Conservation (phyloP, 2,888 invertebrate genomes). For the Deroplatys truncata region DNA sequence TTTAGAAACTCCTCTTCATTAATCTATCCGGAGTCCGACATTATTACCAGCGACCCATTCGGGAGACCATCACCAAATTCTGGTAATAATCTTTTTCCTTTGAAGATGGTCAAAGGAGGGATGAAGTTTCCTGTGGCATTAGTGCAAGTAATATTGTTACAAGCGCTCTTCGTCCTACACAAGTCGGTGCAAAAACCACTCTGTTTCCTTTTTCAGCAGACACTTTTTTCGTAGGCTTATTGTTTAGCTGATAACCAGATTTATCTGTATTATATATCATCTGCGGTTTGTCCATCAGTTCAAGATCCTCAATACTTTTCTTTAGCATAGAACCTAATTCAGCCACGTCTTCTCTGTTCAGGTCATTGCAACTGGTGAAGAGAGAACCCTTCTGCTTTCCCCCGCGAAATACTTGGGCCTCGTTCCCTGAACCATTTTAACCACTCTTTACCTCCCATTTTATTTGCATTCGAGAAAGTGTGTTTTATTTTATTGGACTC, state of each 20-base stretch:
- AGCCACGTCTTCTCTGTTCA: not conserved
- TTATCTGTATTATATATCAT: no score
- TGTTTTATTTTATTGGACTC: not conserved
- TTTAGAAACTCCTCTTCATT: no score
- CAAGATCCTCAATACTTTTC: not conserved
- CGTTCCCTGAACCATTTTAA: not conserved
- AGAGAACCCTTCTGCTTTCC: not conserved
- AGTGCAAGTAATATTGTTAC: not conserved
- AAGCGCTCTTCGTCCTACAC: no score
- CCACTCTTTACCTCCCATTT: no score
- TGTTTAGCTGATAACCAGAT: not conserved
- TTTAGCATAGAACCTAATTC: not conserved
- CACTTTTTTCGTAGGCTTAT: not conserved
- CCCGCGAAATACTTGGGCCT: not conserved
- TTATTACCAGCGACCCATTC: no score
- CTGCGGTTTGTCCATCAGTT: not conserved
- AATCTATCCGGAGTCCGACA: no score
- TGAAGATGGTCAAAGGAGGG: not conserved
- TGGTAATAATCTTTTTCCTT: not conserved
- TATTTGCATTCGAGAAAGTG: no score
- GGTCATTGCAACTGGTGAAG: not conserved
- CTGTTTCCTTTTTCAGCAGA: not conserved
- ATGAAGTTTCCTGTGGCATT: no score
- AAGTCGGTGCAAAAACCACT: no score
- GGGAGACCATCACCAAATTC: no score